Conservation (phyloP, 2,888 invertebrate species). For the Pherbina coryleti region DNA sequence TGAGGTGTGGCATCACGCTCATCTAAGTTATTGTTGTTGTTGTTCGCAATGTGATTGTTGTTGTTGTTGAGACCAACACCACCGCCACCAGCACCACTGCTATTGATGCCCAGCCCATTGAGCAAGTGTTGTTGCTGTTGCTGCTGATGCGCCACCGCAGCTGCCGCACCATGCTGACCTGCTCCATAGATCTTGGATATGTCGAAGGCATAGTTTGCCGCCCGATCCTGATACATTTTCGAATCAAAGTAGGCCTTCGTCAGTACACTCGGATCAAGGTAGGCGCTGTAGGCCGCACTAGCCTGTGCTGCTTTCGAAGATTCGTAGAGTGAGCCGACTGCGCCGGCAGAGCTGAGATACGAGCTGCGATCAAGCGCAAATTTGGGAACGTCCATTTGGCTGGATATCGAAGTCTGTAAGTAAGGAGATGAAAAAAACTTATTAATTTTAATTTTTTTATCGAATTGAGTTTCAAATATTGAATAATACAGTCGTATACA, state of each 20-base stretch:
- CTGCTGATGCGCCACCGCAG: conserved; percentile 64
- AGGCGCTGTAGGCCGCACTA: conserved; percentile 68
- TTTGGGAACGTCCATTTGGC: conserved; percentile 69
- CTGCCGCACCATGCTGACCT: conserved; percentile 62
- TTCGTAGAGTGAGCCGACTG: conserved; percentile 64
- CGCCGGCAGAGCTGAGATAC: conserved; percentile 63
- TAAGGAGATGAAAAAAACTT: conserved; percentile 7
- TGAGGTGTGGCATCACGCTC: conserved; percentile 68
- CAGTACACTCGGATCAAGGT: conserved; percentile 69
- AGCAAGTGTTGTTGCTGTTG: conserved; percentile 58
- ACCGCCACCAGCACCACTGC: conserved; percentile 34
- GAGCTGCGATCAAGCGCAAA: conserved; percentile 68
- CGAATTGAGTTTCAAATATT: background rate
- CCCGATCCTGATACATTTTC: conserved; percentile 70
- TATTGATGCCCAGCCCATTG: conserved; percentile 57
- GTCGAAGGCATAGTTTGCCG: conserved; percentile 70
- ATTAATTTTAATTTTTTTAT: background rate
- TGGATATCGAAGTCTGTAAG: conserved; percentile 61
- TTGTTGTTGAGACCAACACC: conserved; percentile 54
- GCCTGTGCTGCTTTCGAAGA: conserved; percentile 64
- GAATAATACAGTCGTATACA: too few relatives aligned
- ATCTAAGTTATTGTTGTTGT: conserved; percentile 58
- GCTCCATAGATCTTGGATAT: conserved; percentile 70
- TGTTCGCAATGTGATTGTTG: conserved; percentile 59
- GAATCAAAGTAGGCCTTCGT: conserved; percentile 70